A percentile compares a stretch with the other conserved stretches of the same genome.
phyloP scores from a whole-genome alignment of 1,140 invertebrate genomes.

The Homalodisca vitripennis region DNA sequence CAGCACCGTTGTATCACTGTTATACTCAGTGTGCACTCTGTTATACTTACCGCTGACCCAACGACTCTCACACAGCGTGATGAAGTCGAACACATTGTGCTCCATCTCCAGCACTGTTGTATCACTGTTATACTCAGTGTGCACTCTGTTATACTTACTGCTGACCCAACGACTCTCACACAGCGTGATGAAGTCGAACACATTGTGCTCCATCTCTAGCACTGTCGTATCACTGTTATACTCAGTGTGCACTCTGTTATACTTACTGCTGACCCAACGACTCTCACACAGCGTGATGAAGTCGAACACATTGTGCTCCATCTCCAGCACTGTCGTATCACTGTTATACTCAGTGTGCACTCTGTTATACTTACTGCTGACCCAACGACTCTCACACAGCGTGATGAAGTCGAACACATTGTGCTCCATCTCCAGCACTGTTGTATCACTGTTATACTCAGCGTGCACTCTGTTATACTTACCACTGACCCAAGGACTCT shows the following conservation, averaged over 20 bases:
- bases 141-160: no score
- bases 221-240: no score
- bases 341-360: no score
- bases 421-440: slow-evolving; percentile 98
- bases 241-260: no score
- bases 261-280: slow-evolving; percentile 87
- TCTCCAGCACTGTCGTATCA: slow-evolving; percentile 96
- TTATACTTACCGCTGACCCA: slow-evolving; percentile 89
- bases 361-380: slow-evolving; percentile 86
- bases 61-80: slow-evolving; percentile 91
- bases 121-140: no score
- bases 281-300: slow-evolving; percentile 95
- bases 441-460: no score
- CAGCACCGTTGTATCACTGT: no score
- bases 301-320: slow-evolving; percentile 98
- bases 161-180: slow-evolving; percentile 92
- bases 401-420: slow-evolving; percentile 96
- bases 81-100: slow-evolving; percentile 96
- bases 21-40: no score
- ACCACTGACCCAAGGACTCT: slow-evolving; percentile 92
- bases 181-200: slow-evolving; percentile 94
- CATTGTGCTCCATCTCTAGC: slow-evolving; percentile 98
- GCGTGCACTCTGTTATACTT: no score
- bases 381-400: slow-evolving; percentile 90
- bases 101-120: slow-evolving; percentile 99